These are phyloP conservation scores for Prenolepis imparis DNA, from an alignment of 2,888 invertebrate genomes.

Conservation along the genomic window DNA sequence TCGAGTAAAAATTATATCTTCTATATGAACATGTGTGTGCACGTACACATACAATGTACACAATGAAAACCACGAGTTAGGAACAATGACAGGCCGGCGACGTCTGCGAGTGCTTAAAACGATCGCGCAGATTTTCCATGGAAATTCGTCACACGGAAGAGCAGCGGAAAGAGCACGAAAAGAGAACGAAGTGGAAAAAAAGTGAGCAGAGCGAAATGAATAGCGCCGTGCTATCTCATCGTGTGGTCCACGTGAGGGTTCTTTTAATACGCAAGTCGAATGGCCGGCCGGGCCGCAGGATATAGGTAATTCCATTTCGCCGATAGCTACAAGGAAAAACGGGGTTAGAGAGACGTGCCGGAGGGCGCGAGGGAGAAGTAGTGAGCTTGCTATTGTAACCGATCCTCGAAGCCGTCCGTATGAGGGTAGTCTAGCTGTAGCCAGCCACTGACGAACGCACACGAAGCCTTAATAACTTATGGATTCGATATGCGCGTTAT, in stretches of 20 bases:
- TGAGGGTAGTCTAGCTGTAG: conserved; percentile 63
- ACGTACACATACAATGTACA: not conserved
- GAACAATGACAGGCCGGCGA: conserved; percentile 48
- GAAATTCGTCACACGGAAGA: conserved; percentile 45
- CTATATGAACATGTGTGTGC: not conserved
- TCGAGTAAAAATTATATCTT: not conserved
- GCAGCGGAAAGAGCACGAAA: conserved; percentile 33
- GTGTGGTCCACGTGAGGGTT: conserved; percentile 65
- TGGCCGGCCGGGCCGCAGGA: conserved; percentile 78
- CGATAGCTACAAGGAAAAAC: conserved; percentile 64
- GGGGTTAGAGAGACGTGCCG: conserved; percentile 25
- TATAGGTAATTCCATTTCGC: conserved; percentile 81
- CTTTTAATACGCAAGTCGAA: conserved; percentile 79
- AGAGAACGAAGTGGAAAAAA: conserved; percentile 37
- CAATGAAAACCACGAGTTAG: conserved; percentile 25
- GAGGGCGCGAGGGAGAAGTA: conserved; percentile 46
- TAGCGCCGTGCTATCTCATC: conserved; percentile 48
- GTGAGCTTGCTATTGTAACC: conserved; percentile 79
- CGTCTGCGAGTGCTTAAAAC: conserved; percentile 43
- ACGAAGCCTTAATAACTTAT: conserved; percentile 83
- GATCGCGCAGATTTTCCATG: conserved; percentile 48
- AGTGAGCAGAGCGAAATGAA: conserved; percentile 49
- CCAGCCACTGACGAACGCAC: conserved; percentile 77
- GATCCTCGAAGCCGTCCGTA: conserved; percentile 80
- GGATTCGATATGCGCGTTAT: conserved; percentile 82